phyloP scores from a whole-genome alignment of 2,113 vertebrate genomes.

The Odontophorus gujanensis region DNA sequence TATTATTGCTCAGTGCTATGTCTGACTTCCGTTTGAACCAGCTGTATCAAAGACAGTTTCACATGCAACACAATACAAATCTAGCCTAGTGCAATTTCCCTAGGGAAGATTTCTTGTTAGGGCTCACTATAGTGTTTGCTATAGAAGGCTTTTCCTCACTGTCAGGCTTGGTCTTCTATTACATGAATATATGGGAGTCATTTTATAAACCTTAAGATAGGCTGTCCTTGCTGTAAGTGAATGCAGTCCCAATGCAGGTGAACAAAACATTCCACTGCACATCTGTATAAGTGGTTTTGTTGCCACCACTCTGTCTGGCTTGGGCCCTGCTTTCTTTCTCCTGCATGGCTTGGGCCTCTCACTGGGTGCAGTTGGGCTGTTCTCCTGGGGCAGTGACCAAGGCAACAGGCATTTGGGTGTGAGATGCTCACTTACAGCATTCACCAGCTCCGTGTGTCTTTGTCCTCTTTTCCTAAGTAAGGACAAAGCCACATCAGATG shows the following conservation, averaged over 20 bases:
- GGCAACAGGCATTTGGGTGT: fast-evolving
- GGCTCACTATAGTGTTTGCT: background rate
- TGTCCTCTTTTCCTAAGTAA: background rate
- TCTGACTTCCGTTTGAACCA: conserved; percentile 51
- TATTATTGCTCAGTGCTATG: conserved; percentile 54
- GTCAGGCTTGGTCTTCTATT: conserved; percentile 25
- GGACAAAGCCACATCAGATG: background rate
- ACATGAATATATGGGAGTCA: background rate
- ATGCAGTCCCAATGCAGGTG: background rate
- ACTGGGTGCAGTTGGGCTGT: background rate
- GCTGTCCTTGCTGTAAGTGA: conserved; percentile 15
- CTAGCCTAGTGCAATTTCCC: conserved; percentile 24
- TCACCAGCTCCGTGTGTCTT: background rate
- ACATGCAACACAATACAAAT: conserved; percentile 22
- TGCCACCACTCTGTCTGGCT: background rate
- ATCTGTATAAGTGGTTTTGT: background rate
- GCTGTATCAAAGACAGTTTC: conserved; percentile 57
- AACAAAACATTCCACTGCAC: background rate
- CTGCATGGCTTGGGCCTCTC: background rate
- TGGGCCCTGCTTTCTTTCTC: background rate
- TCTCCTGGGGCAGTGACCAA: background rate
- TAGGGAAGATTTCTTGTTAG: conserved; percentile 50
- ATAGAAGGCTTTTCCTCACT: conserved; percentile 53
- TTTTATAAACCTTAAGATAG: background rate
- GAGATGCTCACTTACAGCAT: background rate